Conservation (phyloP, 2,888 invertebrate species). For the Himalopsyche kuldschensis region DNA sequence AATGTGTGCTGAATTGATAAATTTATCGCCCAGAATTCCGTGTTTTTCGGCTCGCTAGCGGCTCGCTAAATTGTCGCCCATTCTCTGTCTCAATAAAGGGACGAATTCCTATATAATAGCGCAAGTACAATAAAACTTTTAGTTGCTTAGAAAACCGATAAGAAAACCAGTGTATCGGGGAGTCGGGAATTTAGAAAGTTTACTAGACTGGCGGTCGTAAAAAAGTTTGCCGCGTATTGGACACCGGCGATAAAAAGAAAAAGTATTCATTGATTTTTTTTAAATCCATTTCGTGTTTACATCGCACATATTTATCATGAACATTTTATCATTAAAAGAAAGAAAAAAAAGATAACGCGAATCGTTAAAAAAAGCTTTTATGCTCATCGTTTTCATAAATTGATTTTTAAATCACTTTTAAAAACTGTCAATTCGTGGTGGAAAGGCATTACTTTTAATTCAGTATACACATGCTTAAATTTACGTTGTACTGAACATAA, state of each 20-base stretch:
- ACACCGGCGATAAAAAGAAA: not conserved
- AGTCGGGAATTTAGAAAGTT: not conserved
- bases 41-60: not conserved
- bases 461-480: no score
- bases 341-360: no score
- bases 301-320: not conserved
- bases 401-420: no score
- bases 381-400: no score
- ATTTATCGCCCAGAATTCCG: not conserved
- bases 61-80: not conserved
- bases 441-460: no score
- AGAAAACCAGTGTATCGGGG: not conserved
- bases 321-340: not conserved
- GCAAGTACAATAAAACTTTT: not conserved
- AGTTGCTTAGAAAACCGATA: not conserved
- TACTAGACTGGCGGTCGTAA: not conserved
- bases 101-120: not conserved
- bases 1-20: not conserved
- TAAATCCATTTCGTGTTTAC: not conserved
- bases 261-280: not conserved
- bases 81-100: not conserved
- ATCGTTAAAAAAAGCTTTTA: no score
- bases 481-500: no score
- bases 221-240: not conserved
- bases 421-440: no score